Conservation (phyloP, 2,888 invertebrate species). For the Apamea anceps region DNA sequence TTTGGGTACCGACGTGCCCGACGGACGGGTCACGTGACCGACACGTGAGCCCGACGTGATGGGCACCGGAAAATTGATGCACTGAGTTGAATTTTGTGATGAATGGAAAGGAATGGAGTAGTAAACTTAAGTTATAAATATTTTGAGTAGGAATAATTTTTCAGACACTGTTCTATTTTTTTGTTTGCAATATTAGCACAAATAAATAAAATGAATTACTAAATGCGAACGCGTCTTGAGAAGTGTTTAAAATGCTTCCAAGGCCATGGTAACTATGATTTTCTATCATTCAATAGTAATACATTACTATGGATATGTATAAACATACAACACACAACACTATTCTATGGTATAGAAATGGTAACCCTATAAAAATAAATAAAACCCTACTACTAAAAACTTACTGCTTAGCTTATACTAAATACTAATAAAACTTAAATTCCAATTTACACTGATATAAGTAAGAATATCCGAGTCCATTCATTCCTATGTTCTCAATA, state of each 20-base stretch:
- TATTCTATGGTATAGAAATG: background rate
- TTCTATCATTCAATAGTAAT: background rate
- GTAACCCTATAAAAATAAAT: background rate
- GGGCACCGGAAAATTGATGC: conserved; percentile 86
- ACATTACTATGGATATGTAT: background rate
- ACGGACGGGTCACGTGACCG: conserved; percentile 80
- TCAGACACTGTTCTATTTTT: background rate
- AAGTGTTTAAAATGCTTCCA: background rate
- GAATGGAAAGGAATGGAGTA: conserved; percentile 69
- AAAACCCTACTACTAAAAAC: background rate
- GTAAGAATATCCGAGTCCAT: conserved; percentile 65
- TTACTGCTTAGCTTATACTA: too few relatives aligned
- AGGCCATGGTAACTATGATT: background rate
- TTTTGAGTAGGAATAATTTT: background rate
- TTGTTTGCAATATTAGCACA: background rate
- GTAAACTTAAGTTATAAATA: conserved; percentile 6
- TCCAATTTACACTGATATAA: background rate
- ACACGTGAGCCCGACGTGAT: conserved; percentile 80
- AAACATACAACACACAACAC: background rate
- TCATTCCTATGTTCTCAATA: conserved; percentile 68
- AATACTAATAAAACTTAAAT: background rate
- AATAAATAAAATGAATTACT: background rate
- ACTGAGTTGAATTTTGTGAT: conserved; percentile 67
- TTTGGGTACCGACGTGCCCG: conserved; percentile 68
- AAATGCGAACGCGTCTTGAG: background rate